Evolutionary conservation across 2,797 vertebrate genomes (phyloP), one percentile per base, ranked within the genome.

Genomic region (Schizothorax lantsangensis): DNA sequence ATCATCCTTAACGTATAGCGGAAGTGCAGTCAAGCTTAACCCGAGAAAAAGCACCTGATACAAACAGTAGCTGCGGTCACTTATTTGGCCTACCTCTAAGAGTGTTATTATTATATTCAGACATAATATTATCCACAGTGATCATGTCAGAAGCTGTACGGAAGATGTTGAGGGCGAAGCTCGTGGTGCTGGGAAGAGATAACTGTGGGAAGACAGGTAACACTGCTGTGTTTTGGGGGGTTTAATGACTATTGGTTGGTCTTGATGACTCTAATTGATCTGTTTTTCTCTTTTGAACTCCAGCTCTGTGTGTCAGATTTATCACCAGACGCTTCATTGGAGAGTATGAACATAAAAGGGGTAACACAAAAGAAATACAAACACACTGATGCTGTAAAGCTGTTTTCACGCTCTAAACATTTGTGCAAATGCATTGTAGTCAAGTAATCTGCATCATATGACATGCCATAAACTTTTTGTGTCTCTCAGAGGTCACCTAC

Each of bases 291-390:
- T 86, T 91, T 92, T 91, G 8, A 87, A 86, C 92, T 80, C 30
- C 91, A 96, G 95, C 95, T 0, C 90, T 96, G 90, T 96, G 95
- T 79, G 95, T 96, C 72, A 94, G 95, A 77, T 96, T 95, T 89
- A 90, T 96, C 71, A 96, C 95, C 74, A 94, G 89, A 72, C 94
- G 95, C 77, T 96, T 95, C 89, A 96, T 95, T 78, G 95, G 95
- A 0, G 95, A 96, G 84, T 96, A 96, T 85, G 95, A 96, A 92
- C 94, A 92, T 90, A 94, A 94, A 91, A 95, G 94, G 83, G 95
- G 95, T 96, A 91, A 92, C 38, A 64, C 71, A 69, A 38, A 33
- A 26, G 1, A 26, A 26, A 84, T 59, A 8, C 72, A 21, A 49
- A 66, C 11, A 71, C 54, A 88, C 52, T 74, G 54, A 52, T 75